These are phyloP conservation scores for Eumaeus atala DNA, from an alignment of 1,140 invertebrate species.

Conservation along the genomic window DNA sequence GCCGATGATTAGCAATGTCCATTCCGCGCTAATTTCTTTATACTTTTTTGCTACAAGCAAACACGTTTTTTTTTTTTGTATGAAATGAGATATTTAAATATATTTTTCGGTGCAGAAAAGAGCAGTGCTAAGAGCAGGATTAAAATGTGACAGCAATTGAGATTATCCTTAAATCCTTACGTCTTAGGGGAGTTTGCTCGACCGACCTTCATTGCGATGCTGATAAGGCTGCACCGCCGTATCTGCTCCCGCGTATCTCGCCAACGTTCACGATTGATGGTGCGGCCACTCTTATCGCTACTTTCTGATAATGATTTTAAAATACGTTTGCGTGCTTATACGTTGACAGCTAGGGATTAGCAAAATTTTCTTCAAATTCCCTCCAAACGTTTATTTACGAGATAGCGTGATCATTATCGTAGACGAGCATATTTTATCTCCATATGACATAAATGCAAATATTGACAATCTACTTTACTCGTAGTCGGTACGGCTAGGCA, in stretches of 20 bases:
- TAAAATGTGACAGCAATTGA: constrained; percentile 5
- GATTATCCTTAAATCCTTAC: constrained; percentile 3
- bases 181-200: constrained; percentile 28
- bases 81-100: too few species aligned
- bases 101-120: background rate
- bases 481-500: too few species aligned
- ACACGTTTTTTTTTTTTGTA: too few species aligned
- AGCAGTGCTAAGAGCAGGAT: background rate
- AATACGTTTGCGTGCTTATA: constrained; percentile 52
- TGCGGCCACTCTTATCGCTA: constrained; percentile 44
- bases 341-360: constrained; percentile 43
- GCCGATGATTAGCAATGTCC: too few species aligned
- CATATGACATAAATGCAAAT: constrained; percentile 3
- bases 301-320: constrained; percentile 61
- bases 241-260: constrained; percentile 45
- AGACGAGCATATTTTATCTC: constrained; percentile 4
- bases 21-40: too few species aligned
- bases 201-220: constrained; percentile 39
- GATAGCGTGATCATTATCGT: constrained; percentile 6
- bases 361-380: constrained; percentile 26
- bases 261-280: constrained; percentile 47
- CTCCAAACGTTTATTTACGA: constrained; percentile 21
- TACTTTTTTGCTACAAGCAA: too few species aligned
- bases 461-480: background rate
- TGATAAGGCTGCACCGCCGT: constrained; percentile 48